Conservation (phyloP, 2,888 invertebrate genomes). For the Hesperia comma region DNA sequence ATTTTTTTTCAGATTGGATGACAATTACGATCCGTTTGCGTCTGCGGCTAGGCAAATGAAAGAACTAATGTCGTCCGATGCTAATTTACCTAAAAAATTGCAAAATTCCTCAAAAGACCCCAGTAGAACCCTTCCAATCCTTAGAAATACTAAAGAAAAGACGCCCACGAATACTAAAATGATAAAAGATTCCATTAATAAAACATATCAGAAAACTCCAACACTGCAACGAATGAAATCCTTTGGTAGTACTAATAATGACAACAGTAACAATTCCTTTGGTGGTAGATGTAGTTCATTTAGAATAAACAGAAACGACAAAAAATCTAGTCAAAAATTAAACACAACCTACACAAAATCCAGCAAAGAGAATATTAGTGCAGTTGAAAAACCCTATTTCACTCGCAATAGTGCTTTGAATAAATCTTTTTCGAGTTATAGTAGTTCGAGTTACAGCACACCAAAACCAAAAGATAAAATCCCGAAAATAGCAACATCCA, state of each 20-base stretch:
- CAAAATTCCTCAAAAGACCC: constrained; percentile 72
- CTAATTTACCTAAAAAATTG: constrained; percentile 77
- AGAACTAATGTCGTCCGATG: constrained; percentile 89
- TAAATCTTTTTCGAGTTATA: constrained; percentile 76
- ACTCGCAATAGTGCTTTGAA: constrained; percentile 72
- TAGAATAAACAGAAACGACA: constrained; percentile 73
- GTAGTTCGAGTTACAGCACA: constrained; percentile 72
- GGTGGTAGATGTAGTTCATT: constrained; percentile 78
- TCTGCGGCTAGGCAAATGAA: constrained; percentile 92
- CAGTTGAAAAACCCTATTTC: constrained; percentile 67
- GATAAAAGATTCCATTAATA: constrained; percentile 79
- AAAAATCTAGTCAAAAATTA: constrained; percentile 74
- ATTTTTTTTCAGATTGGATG: constrained; percentile 75
- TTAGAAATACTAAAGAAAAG: constrained; percentile 72
- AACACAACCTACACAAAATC: constrained; percentile 79
- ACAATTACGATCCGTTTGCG: constrained; percentile 90
- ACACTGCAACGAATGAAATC: constrained; percentile 80
- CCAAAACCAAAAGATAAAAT: constrained; percentile 79
- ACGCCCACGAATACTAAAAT: constrained; percentile 69
- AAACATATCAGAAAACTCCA: constrained; percentile 81
- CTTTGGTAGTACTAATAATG: constrained; percentile 73
- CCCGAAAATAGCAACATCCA: constrained; percentile 76
- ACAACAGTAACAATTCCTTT: constrained; percentile 63
- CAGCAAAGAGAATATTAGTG: constrained; percentile 77
- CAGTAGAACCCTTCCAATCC: constrained; percentile 73